Base-by-base conservation (phyloP, 2,888 invertebrate genomes). In the Anthrax anthrax region DNA sequence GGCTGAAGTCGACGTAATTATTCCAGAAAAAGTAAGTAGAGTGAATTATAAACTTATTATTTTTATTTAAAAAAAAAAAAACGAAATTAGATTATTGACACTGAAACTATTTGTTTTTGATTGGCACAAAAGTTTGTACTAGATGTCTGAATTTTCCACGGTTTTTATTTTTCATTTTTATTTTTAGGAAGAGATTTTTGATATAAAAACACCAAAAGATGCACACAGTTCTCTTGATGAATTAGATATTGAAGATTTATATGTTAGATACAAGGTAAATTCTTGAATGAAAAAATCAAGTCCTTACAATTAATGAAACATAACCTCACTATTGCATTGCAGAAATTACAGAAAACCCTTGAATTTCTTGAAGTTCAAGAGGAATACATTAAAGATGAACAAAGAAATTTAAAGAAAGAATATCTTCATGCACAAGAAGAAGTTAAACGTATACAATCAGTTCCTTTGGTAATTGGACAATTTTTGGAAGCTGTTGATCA, bases 401-500 rank as follows among this genome's bases (percentile, higher is more conserved):
- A 96, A 65, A 80, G 96, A 47, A 98, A 98, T 69, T 72, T 98
- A 46, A 97, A 97, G 65, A 98, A 98, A 60, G 98, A 98, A 67
- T 95, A 97, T 68, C 74, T 98, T 2, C 98, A 98, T 70, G 98
- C 98, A 1, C 97, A 98, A 62, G 89, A 90, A 62, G 89, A 92
- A 72, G 97, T 98, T 1, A 98, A 98, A 66, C 80, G 97, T 39
- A 99, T 99, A 60, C 97, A 98, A 64, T 96, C 96, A 51, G 98
- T 98, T 18, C 98, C 98, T 2, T 74, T 98, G 45, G 97, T 98
- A 1, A 98, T 98, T 64, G 98, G 98, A 2, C 98, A 98, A 69
- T 98, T 98, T 68, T 74, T 99, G 55, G 98, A 98, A 72, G 97
- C 98, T 50, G 96, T 99, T 36, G 98, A 99, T 70, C 97, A 95